These are phyloP conservation scores for Cuculus canorus DNA, from an alignment of 2,797 vertebrate species.

Conservation along the genomic window DNA sequence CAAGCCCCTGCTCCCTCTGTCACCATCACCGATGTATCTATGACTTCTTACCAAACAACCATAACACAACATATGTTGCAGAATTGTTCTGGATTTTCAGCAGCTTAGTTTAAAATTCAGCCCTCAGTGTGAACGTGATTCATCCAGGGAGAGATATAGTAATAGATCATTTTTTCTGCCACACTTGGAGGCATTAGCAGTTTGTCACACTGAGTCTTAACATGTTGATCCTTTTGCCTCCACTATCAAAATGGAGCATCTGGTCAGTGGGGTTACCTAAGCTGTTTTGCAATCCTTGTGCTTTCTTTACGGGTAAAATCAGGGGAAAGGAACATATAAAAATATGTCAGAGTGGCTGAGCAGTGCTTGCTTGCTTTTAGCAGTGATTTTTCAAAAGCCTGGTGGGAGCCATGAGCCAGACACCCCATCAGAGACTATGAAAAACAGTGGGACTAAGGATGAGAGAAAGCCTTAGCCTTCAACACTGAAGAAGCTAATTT, in stretches of 20 bases:
- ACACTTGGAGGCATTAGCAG: neutral
- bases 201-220: neutral
- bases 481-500: neutral
- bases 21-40: neutral
- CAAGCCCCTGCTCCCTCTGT: neutral
- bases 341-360: neutral
- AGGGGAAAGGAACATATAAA: neutral
- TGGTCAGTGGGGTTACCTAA: neutral
- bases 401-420: neutral
- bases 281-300: fast-evolving
- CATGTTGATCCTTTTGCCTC: neutral
- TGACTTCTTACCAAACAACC: neutral
- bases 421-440: neutral
- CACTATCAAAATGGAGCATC: neutral
- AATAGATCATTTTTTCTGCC: neutral
- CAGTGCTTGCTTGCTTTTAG: neutral
- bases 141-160: neutral
- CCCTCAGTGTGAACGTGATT: neutral
- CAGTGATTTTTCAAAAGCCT: neutral
- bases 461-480: neutral
- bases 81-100: neutral
- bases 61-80: neutral
- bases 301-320: neutral
- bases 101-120: neutral
- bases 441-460: neutral